Evolutionary conservation across 2,888 invertebrate genomes (phyloP).

Genomic region (Pteria penguin): DNA sequence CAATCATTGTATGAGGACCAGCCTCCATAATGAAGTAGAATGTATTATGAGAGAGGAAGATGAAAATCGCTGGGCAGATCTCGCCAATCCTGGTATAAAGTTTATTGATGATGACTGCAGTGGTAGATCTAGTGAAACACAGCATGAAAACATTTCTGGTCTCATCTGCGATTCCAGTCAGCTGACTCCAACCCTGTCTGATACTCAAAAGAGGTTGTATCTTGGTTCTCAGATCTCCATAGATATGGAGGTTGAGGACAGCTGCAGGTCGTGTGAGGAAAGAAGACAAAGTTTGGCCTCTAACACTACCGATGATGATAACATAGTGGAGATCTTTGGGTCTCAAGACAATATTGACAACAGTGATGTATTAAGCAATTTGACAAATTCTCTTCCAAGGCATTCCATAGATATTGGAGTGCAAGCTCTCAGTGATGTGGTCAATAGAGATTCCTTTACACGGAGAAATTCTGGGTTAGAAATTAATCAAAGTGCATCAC

Average conservation of each 20-base stretch:
- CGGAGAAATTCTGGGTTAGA: slow-evolving; percentile 16
- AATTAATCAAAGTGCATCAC: slow-evolving; percentile 64
- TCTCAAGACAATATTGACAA: slow-evolving; percentile 8
- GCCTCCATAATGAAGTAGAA: slow-evolving; percentile 39
- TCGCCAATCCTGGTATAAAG: slow-evolving; percentile 77
- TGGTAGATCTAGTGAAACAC: slow-evolving; percentile 36
- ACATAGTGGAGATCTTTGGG: slow-evolving; percentile 18
- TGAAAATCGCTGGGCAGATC: slow-evolving; percentile 76
- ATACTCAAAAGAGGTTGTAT: slow-evolving; percentile 56
- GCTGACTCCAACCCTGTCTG: slow-evolving; percentile 50
- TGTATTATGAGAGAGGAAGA: slow-evolving; percentile 35
- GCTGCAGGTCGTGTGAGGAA: slow-evolving; percentile 40
- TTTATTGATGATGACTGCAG: slow-evolving; percentile 85
- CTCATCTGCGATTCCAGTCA: slow-evolving; percentile 67
- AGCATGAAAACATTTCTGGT: slow-evolving; percentile 49
- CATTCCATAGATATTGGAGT: not conserved
- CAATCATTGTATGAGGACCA: slow-evolving; percentile 19
- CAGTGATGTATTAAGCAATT: slow-evolving; percentile 3
- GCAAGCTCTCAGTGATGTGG: not conserved
- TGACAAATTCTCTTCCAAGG: slow-evolving; percentile 14
- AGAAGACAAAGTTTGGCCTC: slow-evolving; percentile 44
- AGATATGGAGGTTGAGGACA: slow-evolving; percentile 42
- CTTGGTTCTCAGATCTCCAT: slow-evolving; percentile 39
- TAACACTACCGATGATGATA: slow-evolving; percentile 40
- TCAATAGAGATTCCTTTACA: slow-evolving; percentile 25